phyloP scores from a whole-genome alignment of 30 jellyfish, hydroid and myxozoan species.

The Aurelia coerulea region DNA sequence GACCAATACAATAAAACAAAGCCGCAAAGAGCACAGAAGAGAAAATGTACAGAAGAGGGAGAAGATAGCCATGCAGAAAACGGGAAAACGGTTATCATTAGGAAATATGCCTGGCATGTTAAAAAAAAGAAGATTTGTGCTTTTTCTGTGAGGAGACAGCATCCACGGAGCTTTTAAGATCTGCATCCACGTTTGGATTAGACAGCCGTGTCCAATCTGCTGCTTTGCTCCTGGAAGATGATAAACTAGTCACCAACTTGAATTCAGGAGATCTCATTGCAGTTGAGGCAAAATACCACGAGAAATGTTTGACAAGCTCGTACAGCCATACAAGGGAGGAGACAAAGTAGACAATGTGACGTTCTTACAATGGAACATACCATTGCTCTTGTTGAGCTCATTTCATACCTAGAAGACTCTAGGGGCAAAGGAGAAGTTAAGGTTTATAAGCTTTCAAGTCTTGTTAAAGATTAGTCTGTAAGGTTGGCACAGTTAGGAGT shows the following conservation, averaged over 20 bases:
- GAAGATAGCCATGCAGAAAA: slow-evolving; percentile 11
- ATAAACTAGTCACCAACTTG: slow-evolving; percentile 19
- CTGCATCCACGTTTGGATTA: slow-evolving; percentile 32
- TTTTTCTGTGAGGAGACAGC: slow-evolving; percentile 18
- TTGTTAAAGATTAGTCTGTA: slow-evolving; percentile 29
- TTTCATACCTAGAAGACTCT: slow-evolving; percentile 22
- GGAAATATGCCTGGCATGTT: slow-evolving; percentile 50
- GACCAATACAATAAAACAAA: slow-evolving; percentile 37
- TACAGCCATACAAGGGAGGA: slow-evolving; percentile 27
- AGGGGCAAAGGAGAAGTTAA: slow-evolving; percentile 3
- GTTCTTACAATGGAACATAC: slow-evolving; percentile 12
- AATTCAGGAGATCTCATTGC: slow-evolving; percentile 31
- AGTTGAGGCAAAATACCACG: slow-evolving; percentile 34
- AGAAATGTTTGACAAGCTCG: slow-evolving; percentile 20
- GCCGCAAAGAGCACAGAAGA: slow-evolving; percentile 27
- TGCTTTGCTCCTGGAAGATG: slow-evolving; percentile 44
- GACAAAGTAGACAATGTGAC: slow-evolving; percentile 8
- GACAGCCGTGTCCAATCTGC: slow-evolving; percentile 25
- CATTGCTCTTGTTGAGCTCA: slow-evolving; percentile 47
- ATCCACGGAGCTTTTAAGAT: slow-evolving; percentile 19
- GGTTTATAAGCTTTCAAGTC: slow-evolving; percentile 20
- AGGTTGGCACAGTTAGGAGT: slow-evolving; percentile 35
- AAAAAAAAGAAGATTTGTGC: slow-evolving; percentile 29
- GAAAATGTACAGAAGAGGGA: slow-evolving; percentile 34
- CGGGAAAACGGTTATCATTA: slow-evolving; percentile 22